Base-by-base conservation (phyloP, 2,113 vertebrate species). In the Arenaria interpres region DNA sequence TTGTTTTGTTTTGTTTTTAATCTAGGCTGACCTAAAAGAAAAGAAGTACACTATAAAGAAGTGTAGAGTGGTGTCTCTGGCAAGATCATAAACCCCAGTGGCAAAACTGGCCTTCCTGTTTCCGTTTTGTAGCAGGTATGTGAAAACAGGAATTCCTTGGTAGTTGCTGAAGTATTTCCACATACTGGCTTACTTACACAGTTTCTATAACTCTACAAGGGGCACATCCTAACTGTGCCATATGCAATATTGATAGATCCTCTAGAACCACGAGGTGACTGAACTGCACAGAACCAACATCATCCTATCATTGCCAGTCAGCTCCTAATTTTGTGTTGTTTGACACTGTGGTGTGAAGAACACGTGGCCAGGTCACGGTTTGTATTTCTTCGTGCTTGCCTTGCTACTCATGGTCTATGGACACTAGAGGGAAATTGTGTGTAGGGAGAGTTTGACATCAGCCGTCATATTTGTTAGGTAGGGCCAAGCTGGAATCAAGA, bases 261-360 rank as follows among this genome's bases (percentile, higher is more conserved):
- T 22, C 27, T 32, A 71, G 37, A 74, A 86, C 18, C 8, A 6
- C 1, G 46, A 9, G 19, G 16, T 56, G 53, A 24, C 33, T 82
- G 32, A 73, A 35, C 19, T 88, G 62, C 43, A 23, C 25, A 41
- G 50, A 57, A 27, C 9, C 16, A 64, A 12, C 4, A 41, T 19
- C 0, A 0, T 8, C 32, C 32, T 62, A 6, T 68, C 43, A 22
- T 12, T 77, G 14, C 27, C 41, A 56, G 5, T 43, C 83, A 67
- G 45, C 14, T 67, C 41, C 24, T 23, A 23, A 25, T 63, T 68
- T 56, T 68, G 30, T 39, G 10, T 6, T 62, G 6, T 60, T 53
- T 46, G 69, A 53, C 43, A 67, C 45, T 9, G 9, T 27, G 28
- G 7, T 46, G 43, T 67, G 56, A 91, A 7, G 25, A 83, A 56